A percentile compares a stretch with the other conserved stretches of the same genome.
phyloP scores from a whole-genome alignment of 2,888 invertebrate species.

The Steinernema carpocapsae region DNA sequence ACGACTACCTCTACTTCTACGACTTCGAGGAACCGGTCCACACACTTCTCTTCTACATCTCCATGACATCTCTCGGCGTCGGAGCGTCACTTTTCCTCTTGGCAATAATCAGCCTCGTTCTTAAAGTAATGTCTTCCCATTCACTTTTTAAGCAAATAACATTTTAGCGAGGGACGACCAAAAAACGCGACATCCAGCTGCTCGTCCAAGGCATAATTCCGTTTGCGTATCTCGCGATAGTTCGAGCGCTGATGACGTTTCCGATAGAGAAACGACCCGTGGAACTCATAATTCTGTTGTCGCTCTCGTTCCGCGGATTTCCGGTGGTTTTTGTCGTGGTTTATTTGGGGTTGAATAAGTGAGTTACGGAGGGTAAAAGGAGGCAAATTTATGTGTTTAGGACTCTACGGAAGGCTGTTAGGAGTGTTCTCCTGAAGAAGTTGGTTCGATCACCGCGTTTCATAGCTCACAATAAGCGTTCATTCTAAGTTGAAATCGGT shows the following conservation, averaged over 20 bases:
- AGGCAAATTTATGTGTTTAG: not conserved
- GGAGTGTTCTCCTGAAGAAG: not conserved
- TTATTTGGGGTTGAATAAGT: not conserved
- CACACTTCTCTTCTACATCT: slow-evolving; percentile 5
- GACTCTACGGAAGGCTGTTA: not conserved
- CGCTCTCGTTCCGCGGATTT: not conserved
- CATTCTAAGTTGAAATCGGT: no score
- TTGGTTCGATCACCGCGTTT: no score
- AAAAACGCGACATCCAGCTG: not conserved
- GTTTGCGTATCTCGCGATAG: not conserved
- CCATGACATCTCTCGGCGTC: not conserved
- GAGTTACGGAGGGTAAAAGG: not conserved
- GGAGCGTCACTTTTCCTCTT: not conserved
- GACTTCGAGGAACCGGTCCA: slow-evolving; percentile 1
- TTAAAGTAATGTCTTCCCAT: not conserved
- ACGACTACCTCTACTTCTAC: slow-evolving; percentile 15
- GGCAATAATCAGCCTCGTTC: not conserved
- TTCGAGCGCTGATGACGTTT: not conserved
- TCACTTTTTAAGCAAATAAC: not conserved
- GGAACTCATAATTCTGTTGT: not conserved
- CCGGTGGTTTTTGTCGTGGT: not conserved
- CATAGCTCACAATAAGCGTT: no score
- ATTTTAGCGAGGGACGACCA: not conserved
- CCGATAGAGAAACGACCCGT: not conserved
- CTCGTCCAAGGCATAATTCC: slow-evolving; percentile 17